phyloP scores from a whole-genome alignment of 1,140 invertebrate species.

The Caerostris extrusa region DNA sequence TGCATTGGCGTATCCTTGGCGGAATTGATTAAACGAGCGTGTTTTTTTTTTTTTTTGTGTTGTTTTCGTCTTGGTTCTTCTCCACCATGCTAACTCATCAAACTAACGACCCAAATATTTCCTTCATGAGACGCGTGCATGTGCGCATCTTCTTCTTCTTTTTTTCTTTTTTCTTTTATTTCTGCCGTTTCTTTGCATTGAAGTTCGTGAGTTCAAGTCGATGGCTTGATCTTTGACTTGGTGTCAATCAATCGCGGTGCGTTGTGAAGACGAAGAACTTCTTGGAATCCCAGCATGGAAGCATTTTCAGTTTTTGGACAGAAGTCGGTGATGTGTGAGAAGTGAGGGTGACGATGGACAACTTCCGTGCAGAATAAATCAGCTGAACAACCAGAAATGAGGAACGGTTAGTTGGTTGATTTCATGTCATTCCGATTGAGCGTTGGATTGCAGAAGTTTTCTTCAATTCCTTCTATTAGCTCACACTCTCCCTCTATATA shows the following conservation, averaged over 20 bases:
- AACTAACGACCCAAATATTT: constrained; percentile 41
- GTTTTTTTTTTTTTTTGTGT: not conserved
- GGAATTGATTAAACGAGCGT: constrained; percentile 21
- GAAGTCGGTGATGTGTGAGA: not conserved
- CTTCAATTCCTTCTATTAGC: too few species aligned
- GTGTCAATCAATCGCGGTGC: not conserved
- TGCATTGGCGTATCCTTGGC: not conserved
- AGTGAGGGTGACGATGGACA: not conserved
- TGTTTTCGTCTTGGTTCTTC: not conserved
- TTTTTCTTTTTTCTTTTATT: not conserved
- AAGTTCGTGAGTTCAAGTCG: not conserved
- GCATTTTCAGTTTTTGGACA: not conserved
- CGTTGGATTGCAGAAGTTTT: too few species aligned
- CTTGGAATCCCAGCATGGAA: not conserved
- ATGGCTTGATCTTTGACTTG: not conserved
- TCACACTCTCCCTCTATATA: too few species aligned
- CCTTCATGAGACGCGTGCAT: not conserved
- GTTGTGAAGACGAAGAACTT: not conserved
- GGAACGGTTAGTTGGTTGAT: too few species aligned
- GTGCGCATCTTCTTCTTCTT: not conserved
- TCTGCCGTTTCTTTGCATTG: not conserved
- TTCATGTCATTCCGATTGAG: too few species aligned
- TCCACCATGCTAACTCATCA: not conserved
- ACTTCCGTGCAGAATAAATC: too few species aligned
- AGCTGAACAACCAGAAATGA: too few species aligned